phyloP scores from a whole-genome alignment of 2,113 vertebrate genomes.

The Alexandromys fortis region DNA sequence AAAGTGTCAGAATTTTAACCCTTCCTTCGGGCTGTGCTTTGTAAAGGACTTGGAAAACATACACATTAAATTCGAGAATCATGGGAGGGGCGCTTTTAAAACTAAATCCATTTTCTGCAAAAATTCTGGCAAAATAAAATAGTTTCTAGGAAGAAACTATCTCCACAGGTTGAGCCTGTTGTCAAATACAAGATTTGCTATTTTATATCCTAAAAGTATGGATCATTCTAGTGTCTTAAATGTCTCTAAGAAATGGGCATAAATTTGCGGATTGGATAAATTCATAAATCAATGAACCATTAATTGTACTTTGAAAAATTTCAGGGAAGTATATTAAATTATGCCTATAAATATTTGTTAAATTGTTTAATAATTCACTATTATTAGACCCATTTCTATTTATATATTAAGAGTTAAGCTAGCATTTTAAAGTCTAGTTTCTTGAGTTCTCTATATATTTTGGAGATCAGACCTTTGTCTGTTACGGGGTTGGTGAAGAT shows the following conservation, averaged over 20 bases:
- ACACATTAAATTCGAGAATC: not conserved
- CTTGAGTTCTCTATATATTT: too few species aligned
- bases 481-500: too few species aligned
- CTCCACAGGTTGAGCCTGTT: not conserved
- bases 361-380: not conserved
- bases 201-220: not conserved
- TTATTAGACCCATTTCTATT: not conserved
- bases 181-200: not conserved
- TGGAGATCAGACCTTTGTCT: too few species aligned
- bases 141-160: not conserved
- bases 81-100: not conserved
- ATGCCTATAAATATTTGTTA: not conserved
- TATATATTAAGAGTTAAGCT: not conserved
- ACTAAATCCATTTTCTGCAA: not conserved
- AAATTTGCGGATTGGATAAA: not conserved
- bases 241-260: not conserved
- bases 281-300: not conserved
- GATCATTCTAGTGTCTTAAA: not conserved
- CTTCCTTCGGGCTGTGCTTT: not conserved
- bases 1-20: not conserved
- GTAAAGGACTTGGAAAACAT: not conserved
- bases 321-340: not conserved
- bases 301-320: not conserved
- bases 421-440: too few species aligned
- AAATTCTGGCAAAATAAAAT: constrained; percentile 11